These are phyloP conservation scores for Tachycineta bicolor DNA, from an alignment of 2,113 vertebrate species.

Conservation along the genomic window DNA sequence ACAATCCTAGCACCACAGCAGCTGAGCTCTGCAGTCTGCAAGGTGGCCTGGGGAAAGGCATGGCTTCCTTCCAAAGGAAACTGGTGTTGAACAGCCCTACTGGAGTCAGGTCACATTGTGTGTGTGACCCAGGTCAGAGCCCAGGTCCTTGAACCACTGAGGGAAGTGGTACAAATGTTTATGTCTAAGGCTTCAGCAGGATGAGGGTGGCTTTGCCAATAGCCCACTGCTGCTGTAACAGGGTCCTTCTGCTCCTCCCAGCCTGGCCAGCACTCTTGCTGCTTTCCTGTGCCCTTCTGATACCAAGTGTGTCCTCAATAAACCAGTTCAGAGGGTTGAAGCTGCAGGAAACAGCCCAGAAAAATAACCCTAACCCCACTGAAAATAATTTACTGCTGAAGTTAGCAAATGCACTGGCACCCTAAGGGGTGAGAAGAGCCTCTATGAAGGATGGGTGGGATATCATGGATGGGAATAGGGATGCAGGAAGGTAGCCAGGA, in stretches of 20 bases:
- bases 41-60: background rate
- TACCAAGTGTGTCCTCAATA: background rate
- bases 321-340: background rate
- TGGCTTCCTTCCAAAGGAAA: conserved; percentile 43
- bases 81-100: background rate
- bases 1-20: background rate
- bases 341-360: background rate
- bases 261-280: background rate
- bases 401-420: background rate
- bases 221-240: accelerated
- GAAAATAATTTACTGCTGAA: background rate
- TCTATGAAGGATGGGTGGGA: background rate
- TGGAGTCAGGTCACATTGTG: background rate
- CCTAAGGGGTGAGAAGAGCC: background rate
- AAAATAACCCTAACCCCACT: background rate
- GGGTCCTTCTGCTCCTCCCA: background rate
- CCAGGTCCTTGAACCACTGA: background rate
- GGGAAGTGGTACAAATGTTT: background rate
- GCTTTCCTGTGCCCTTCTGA: background rate
- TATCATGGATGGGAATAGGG: accelerated
- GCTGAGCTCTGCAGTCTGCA: conserved; percentile 50
- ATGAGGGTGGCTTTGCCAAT: background rate
- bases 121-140: conserved; percentile 36
- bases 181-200: background rate
- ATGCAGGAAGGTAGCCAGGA: background rate